phyloP scores from a whole-genome alignment of 2,797 vertebrate species.

The Anguilla anguilla region DNA sequence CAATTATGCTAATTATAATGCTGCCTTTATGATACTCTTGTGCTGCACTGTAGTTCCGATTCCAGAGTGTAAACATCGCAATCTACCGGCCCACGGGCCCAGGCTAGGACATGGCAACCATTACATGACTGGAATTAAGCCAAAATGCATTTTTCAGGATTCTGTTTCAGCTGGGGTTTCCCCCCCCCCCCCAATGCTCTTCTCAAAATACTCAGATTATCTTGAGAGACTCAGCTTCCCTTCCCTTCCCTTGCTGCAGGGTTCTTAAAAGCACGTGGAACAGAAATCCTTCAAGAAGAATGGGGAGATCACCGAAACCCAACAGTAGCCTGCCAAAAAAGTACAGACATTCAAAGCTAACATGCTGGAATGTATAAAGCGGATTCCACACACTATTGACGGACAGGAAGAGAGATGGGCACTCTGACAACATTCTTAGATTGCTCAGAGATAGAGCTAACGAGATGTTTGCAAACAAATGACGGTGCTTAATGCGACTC shows the following conservation, averaged over 20 bases:
- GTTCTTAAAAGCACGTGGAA: not conserved
- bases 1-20: conserved; percentile 72
- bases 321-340: not conserved
- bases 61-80: conserved; percentile 66
- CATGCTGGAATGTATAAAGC: not conserved
- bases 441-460: not conserved
- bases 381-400: not conserved
- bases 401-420: not conserved
- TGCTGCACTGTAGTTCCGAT: conserved; percentile 65
- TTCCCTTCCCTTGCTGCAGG: conserved; percentile 10
- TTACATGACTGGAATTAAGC: conserved; percentile 65
- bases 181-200: conserved; percentile 55
- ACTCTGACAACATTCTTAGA: not conserved
- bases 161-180: conserved; percentile 65
- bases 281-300: not conserved
- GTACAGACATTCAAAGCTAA: not conserved
- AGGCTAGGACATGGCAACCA: conserved; percentile 59
- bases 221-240: not conserved
- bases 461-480: conserved; percentile 15
- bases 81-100: conserved; percentile 62
- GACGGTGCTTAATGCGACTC: not conserved
- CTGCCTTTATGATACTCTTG: conserved; percentile 66
- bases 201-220: conserved; percentile 32
- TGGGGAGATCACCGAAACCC: not conserved
- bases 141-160: conserved; percentile 78